Conservation (phyloP, 2,797 vertebrate species). For the Melopsittacus undulatus region DNA sequence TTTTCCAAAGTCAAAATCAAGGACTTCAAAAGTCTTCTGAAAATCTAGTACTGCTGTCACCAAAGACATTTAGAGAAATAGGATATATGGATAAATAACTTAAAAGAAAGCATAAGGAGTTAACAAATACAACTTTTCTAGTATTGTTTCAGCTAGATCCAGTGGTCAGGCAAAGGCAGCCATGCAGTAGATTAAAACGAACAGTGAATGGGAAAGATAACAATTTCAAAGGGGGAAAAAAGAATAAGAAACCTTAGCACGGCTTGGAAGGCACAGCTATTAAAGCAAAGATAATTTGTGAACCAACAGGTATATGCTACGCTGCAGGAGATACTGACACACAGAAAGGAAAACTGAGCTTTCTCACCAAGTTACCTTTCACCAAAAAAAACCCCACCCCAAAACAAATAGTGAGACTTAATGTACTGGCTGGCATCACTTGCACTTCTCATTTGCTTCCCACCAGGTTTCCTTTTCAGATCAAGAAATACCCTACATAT, state of each 20-base stretch:
- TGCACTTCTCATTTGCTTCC: slow-evolving; percentile 15
- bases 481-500: neutral
- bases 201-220: neutral
- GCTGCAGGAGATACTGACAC: neutral
- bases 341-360: neutral
- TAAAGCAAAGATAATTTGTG: neutral
- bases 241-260: neutral
- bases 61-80: neutral
- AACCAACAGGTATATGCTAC: neutral
- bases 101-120: neutral
- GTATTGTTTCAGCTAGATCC: neutral
- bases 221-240: neutral
- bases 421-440: neutral
- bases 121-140: neutral
- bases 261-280: neutral
- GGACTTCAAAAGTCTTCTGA: neutral
- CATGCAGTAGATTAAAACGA: neutral
- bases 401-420: neutral
- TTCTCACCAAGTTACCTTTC: neutral
- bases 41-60: neutral
- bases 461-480: neutral
- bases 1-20: neutral
- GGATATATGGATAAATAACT: neutral
- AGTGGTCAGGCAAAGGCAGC: neutral
- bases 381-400: neutral